Evolutionary conservation across 2,888 invertebrate species (phyloP).

Genomic region (Capitulum mitella): DNA sequence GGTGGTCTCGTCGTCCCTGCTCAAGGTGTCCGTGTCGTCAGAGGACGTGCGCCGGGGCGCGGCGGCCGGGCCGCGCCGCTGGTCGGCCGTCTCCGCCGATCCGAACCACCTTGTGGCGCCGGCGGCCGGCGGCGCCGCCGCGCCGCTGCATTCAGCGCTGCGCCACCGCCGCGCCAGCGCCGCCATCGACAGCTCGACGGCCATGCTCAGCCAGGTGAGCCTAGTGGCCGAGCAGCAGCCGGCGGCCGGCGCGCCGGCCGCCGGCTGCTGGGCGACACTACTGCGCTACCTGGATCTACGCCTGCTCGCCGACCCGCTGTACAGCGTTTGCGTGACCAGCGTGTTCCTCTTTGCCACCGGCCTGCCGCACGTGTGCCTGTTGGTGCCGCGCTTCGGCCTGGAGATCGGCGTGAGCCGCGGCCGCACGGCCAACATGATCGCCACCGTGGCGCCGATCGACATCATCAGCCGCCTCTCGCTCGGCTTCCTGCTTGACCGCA

Average conservation of each 20-base stretch:
- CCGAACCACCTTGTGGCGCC: too few relatives aligned
- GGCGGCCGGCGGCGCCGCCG: too few relatives aligned
- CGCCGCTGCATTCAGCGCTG: neutral
- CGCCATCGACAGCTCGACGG: neutral
- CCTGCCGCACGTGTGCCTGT: neutral
- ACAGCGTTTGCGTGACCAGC: neutral
- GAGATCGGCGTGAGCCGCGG: neutral
- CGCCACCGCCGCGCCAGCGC: neutral
- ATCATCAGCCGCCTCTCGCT: neutral
- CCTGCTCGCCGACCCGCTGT: neutral
- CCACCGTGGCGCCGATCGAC: neutral
- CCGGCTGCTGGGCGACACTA: neutral
- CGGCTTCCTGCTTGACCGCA: neutral
- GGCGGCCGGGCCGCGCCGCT: neutral
- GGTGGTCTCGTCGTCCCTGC: neutral
- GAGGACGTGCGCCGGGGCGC: neutral
- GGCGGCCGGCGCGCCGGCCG: neutral
- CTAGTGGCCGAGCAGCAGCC: neutral
- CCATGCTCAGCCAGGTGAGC: neutral
- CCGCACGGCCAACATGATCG: neutral
- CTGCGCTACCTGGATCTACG: neutral
- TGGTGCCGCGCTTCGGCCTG: conserved; percentile 2
- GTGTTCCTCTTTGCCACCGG: neutral
- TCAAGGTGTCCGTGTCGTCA: neutral
- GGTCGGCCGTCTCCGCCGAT: neutral